Evolutionary conservation across 1,140 invertebrate genomes (phyloP).

Genomic region (Ericerus pela): DNA sequence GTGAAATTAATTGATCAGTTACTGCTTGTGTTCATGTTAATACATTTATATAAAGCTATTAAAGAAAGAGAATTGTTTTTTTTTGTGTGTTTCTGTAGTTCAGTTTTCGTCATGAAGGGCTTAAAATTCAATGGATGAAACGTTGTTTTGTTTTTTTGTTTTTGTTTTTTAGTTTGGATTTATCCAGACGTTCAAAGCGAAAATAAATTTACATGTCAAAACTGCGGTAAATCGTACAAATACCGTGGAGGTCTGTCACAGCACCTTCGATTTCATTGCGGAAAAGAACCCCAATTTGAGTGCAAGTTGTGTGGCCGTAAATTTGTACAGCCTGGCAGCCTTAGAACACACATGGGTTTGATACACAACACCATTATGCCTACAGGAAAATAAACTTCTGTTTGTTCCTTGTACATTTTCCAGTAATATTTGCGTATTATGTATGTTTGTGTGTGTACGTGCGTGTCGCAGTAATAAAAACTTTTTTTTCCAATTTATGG

Average conservation of each 20-base stretch:
- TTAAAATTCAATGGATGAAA: too few species aligned
- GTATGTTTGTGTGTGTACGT: too few species aligned
- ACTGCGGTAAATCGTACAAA: constrained; percentile 35
- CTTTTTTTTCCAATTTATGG: too few species aligned
- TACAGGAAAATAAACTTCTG: background rate
- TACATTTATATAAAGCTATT: too few species aligned
- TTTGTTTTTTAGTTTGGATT: too few species aligned
- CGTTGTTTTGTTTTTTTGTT: too few species aligned
- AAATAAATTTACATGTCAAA: constrained; percentile 21
- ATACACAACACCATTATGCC: background rate
- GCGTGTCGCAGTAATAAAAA: too few species aligned
- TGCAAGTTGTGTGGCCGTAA: constrained; percentile 31
- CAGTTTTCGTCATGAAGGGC: too few species aligned
- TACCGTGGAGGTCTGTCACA: constrained; percentile 37
- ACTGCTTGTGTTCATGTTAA: too few species aligned
- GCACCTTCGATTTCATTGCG: constrained; percentile 34
- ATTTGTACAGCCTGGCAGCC: background rate
- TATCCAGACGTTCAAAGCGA: background rate
- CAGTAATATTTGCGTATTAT: background rate
- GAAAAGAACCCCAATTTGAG: constrained; percentile 38
- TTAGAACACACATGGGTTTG: background rate
- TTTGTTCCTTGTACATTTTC: background rate
- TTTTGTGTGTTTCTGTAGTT: too few species aligned
- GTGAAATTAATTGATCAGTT: too few species aligned
- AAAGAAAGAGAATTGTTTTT: too few species aligned